Base-by-base conservation (phyloP, 2,888 invertebrate genomes). In the Tachina grossa region DNA sequence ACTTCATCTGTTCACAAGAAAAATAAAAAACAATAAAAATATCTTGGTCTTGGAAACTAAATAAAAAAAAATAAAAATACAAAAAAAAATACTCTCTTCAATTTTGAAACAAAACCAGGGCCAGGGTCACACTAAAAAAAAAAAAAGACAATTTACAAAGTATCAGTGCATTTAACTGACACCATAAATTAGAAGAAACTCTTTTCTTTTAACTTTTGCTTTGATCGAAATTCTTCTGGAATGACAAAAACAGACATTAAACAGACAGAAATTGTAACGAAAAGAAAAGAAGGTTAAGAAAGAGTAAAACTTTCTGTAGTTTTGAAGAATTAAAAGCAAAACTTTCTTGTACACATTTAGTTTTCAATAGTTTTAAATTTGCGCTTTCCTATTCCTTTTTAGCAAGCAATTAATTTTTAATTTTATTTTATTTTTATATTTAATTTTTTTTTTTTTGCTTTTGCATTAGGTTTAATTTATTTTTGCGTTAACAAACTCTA, bases 121-220 rank as follows among this genome's bases (percentile, higher is more conserved):
- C 63, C 75, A 63, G 63, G 75, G 53, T 81, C 68, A 69, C 22
- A 51, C 51, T n/a, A n/a, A 16, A 51, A 19, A 2, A 16, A 22
- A 19, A 31, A 8, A 16, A 16, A 19, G 53, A 68, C 31, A 66
- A 47, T 39, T 45, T 53, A 16, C 39, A 65, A 55, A 19, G 22
- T 66, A 31, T 66, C 43, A 22, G 22, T 68, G 4, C 14, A 45
- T 82, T 51, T 41, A 76, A 76, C 55, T 71, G 69, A 76, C 63
- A 82, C 13, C 71, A 71, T 63, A 63, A 82, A 76, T 55, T 47
- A 22, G 61, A 43, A 47, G 6, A 59, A 39, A 65, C 5, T 51
- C 45, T 63, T 59, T 59, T 49, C 1, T n/a, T 5, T 59, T 19
- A 22, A 79, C 19, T 65, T 72, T 71, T 79, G 74, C 22, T 43